These are phyloP conservation scores for Drosophila bipectinata DNA, from an alignment of 1,140 invertebrate species.

Conservation along the genomic window DNA sequence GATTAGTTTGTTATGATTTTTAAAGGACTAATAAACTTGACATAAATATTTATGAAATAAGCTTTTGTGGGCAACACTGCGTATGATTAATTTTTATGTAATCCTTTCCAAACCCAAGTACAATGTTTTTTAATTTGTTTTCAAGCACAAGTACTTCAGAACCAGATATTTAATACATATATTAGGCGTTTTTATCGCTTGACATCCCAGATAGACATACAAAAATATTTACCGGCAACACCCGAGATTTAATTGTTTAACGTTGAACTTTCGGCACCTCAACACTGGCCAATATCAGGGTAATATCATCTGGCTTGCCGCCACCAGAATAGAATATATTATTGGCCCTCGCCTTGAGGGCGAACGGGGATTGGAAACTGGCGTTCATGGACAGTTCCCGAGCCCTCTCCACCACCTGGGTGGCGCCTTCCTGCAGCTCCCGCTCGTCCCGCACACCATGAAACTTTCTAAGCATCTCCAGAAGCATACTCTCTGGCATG, in stretches of 20 bases:
- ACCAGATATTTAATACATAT: conserved; percentile 2
- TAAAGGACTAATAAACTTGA: no score
- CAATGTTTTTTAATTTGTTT: background rate
- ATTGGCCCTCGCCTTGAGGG: conserved; percentile 35
- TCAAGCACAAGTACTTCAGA: no score
- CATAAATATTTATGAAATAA: no score
- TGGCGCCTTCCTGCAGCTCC: conserved; percentile 38
- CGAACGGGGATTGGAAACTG: conserved; percentile 44
- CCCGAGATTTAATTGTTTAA: background rate
- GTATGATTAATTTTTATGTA: background rate
- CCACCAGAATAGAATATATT: conserved; percentile 24
- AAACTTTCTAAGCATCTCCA: conserved; percentile 13
- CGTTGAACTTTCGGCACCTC: conserved; percentile 16
- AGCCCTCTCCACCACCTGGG: conserved; percentile 43
- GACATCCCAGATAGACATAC: conserved; percentile 7
- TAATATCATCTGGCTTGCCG: conserved; percentile 67
- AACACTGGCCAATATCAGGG: conserved; percentile 59
- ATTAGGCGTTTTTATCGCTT: conserved; percentile 18
- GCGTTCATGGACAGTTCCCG: conserved; percentile 21
- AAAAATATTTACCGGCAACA: conserved; percentile 16
- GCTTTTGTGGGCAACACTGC: background rate
- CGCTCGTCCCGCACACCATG: conserved; percentile 10
- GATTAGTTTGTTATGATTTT: no score
- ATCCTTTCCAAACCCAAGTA: background rate
- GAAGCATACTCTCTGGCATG: conserved; percentile 48